A percentile compares a stretch with the other conserved stretches of the same genome.
phyloP scores from a whole-genome alignment of 2,113 vertebrate species.

The Charadrius vociferus region DNA sequence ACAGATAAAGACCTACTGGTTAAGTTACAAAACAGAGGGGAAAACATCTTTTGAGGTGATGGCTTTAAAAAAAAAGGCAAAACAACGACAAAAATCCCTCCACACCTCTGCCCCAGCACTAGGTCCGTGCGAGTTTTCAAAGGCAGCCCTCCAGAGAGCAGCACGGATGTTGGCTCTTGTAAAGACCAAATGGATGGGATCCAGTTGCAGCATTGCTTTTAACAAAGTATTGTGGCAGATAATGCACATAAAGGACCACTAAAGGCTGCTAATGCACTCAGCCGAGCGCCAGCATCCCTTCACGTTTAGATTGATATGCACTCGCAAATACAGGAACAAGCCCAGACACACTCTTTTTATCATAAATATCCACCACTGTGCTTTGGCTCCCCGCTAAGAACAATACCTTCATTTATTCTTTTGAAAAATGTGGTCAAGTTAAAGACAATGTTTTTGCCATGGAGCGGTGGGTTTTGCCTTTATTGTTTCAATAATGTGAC shows the following conservation, averaged over 20 bases:
- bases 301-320: neutral
- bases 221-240: neutral
- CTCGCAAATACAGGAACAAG: neutral
- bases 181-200: neutral
- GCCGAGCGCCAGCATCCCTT: neutral
- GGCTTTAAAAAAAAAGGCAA: neutral
- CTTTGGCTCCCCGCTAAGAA: neutral
- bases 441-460: neutral
- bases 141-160: neutral
- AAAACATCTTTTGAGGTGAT: neutral
- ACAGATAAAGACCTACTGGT: neutral
- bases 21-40: neutral
- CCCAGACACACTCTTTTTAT: neutral
- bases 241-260: neutral
- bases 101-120: neutral
- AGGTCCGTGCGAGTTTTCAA: neutral
- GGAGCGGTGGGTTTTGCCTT: neutral
- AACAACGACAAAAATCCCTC: neutral
- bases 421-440: neutral
- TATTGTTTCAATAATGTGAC: neutral
- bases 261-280: conserved; percentile 11
- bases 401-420: neutral
- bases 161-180: neutral
- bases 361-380: neutral
- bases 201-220: neutral